Evolutionary conservation across 2,113 vertebrate genomes (phyloP).

Genomic region (Benitochromis conjunctus): DNA sequence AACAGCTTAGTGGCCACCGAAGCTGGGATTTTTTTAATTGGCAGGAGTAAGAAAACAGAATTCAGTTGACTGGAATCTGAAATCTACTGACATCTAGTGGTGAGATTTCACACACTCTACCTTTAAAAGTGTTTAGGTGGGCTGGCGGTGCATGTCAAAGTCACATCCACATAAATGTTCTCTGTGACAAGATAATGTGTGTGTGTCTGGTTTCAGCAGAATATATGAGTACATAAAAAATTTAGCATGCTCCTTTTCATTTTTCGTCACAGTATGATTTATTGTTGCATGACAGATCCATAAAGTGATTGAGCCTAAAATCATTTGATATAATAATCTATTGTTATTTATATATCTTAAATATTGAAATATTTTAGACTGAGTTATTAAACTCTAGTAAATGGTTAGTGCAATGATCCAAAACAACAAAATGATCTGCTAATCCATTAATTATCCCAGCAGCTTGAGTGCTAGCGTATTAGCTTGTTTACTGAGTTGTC

Average conservation of each 20-base stretch:
- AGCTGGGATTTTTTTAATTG: not conserved
- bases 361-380: not conserved
- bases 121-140: not conserved
- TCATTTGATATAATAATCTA: not conserved
- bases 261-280: not conserved
- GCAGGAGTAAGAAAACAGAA: not conserved
- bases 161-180: not conserved
- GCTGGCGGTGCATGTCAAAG: not conserved
- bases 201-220: not conserved
- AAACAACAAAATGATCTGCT: not conserved
- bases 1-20: not conserved
- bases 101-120: not conserved
- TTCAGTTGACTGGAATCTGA: not conserved
- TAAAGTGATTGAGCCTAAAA: not conserved
- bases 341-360: not conserved
- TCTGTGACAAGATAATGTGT: not conserved
- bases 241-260: too few relatives aligned
- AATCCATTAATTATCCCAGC: not conserved
- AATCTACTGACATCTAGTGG: not conserved
- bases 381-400: not conserved
- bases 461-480: not conserved
- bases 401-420: not conserved
- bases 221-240: not conserved
- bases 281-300: not conserved
- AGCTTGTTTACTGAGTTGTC: not conserved